phyloP scores from a whole-genome alignment of 2,888 invertebrate species.

The Lobophora halterata region DNA sequence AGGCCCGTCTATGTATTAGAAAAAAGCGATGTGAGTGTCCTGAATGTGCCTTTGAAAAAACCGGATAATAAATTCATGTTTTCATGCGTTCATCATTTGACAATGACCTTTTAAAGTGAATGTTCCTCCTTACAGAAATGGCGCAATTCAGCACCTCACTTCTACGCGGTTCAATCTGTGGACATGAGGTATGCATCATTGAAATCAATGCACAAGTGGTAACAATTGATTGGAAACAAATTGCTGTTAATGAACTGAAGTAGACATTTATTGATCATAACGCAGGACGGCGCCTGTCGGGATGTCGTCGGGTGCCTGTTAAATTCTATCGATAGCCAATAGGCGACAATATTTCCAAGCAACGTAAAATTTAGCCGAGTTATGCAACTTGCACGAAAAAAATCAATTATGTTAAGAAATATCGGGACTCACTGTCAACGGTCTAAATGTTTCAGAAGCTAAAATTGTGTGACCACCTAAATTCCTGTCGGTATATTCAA shows the following conservation, averaged over 20 bases:
- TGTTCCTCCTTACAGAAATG: constrained; percentile 66
- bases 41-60: constrained; percentile 23
- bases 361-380: no score
- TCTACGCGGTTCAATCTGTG: constrained; percentile 69
- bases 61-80: constrained; percentile 2
- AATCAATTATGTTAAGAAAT: no score
- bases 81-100: no score
- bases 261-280: constrained; percentile 69
- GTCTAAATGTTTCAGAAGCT: no score
- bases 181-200: constrained; percentile 64
- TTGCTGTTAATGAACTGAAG: constrained; percentile 56
- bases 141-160: constrained; percentile 71
- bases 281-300: constrained; percentile 50
- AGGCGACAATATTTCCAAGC: constrained; percentile 25
- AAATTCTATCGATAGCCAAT: constrained; percentile 62
- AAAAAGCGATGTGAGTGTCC: constrained; percentile 67
- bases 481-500: no score
- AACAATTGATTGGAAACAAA: constrained; percentile 53
- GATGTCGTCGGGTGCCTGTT: constrained; percentile 42
- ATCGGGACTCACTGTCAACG: no score
- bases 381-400: no score
- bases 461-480: no score
- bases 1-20: constrained; percentile 71
- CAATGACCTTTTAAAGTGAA: constrained; percentile 16
- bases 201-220: constrained; percentile 38